Conservation (phyloP, 2,888 invertebrate genomes). For the Patella pellucida region DNA sequence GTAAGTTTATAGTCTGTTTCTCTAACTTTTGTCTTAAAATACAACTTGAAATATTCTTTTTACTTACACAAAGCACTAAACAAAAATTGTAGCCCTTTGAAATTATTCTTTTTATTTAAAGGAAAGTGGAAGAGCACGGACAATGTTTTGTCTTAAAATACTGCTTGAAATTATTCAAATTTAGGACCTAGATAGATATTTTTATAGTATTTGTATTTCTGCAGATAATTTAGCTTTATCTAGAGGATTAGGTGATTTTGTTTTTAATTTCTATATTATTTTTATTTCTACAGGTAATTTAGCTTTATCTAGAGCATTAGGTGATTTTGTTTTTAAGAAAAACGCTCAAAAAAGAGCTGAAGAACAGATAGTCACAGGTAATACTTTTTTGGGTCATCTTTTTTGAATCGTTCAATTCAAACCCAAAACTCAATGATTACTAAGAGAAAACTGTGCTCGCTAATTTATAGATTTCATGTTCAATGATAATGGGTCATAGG, state of each 20-base stretch:
- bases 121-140: too few species aligned
- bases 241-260: slow-evolving; percentile 95
- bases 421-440: too few species aligned
- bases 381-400: not conserved
- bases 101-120: too few species aligned
- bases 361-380: slow-evolving; percentile 97
- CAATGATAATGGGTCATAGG: too few species aligned
- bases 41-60: too few species aligned
- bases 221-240: slow-evolving; percentile 89
- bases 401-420: too few species aligned
- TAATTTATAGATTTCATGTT: too few species aligned
- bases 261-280: slow-evolving; percentile 80
- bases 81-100: too few species aligned
- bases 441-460: too few species aligned
- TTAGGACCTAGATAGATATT: not conserved
- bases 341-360: slow-evolving; percentile 87
- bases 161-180: slow-evolving; percentile 5
- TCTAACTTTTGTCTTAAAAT: too few species aligned
- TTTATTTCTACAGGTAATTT: slow-evolving; percentile 77
- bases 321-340: slow-evolving; percentile 96
- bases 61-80: too few species aligned
- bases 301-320: slow-evolving; percentile 94
- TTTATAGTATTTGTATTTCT: slow-evolving; percentile 20
- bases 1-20: slow-evolving; percentile 68
- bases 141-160: not conserved